Base-by-base conservation (phyloP, 30 jellyfish, hydroid and myxozoan genomes). In the Chrysaora quinquecirrha region DNA sequence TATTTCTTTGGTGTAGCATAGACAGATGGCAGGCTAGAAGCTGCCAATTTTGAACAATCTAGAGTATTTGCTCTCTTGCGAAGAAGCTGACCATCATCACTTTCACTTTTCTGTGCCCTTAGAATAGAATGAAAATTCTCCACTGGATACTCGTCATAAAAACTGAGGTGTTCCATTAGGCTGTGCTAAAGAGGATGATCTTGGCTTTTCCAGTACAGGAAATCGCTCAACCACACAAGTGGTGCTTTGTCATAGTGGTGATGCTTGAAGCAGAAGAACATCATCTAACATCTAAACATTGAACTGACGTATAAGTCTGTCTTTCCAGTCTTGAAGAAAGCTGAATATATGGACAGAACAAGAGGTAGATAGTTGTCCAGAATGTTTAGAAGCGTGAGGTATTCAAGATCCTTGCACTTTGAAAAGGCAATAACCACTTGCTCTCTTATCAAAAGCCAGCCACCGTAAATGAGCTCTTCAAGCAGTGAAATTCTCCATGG, bases 351-450 rank as follows among this genome's bases (percentile, higher is more conserved):
- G n/a, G n/a, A n/a, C 56, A 74, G 54, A 43, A 74, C 78, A 24
- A 29, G 68, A 3, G 80, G 88, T 9, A 76, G 78, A 34, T 76
- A 76, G 35, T 78, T 78, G 73, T 78, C 89, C 24, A 78, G 80
- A 48, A 78, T 9, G 58, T 78, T 78, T 4, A 78, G 43, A 27
- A 78, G 62, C 16, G 89, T 63, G 11, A 73, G 52, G 72, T 35
- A 48, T 56, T 73, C 56, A 11, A 78, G 18, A 48, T 43, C 69
- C 43, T 78, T 78, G 82, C 89, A 64, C 7, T 60, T 23, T 12
- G 89, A 62, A 46, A 78, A 78, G 11, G 48, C 48, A 21, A 43
- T 35, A n/a, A 78, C n/a, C n/a, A n/a, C n/a, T n/a, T n/a, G n/a
- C n/a, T n/a, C n/a, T n/a, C n/a, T n/a, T n/a, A n/a, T n/a, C n/a